A percentile compares a stretch with the other conserved stretches of the same genome.
phyloP scores from a whole-genome alignment of 2,797 vertebrate species.

The Mycteria americana region DNA sequence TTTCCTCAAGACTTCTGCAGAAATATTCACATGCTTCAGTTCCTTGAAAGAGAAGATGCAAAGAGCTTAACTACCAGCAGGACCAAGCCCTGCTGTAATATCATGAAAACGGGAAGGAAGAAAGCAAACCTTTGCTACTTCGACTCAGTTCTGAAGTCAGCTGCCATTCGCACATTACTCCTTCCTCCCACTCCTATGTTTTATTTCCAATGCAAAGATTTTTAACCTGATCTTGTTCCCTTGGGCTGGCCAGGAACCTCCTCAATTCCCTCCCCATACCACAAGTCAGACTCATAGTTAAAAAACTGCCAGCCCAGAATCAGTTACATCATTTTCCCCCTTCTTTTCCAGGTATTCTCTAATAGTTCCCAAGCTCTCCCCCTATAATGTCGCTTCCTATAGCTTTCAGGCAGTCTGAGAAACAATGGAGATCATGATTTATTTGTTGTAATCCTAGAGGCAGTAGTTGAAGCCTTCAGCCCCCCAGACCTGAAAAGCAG shows the following conservation, averaged over 20 bases:
- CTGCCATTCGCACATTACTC: not conserved
- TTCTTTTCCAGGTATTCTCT: slow-evolving; percentile 40
- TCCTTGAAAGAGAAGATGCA: not conserved
- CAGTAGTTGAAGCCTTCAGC: slow-evolving; percentile 1
- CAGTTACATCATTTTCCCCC: not conserved
- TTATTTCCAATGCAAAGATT: not conserved
- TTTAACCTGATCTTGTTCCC: not conserved
- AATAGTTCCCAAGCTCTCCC: not conserved
- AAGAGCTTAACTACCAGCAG: not conserved
- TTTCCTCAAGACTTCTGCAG: not conserved
- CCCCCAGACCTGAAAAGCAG: not conserved
- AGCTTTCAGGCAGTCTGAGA: not conserved
- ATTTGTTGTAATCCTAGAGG: not conserved
- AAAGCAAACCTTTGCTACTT: not conserved
- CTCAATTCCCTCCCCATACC: not conserved
- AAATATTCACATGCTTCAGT: not conserved
- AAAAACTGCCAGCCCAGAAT: not conserved
- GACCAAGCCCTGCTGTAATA: not conserved
- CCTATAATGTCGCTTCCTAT: not conserved
- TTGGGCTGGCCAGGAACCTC: not conserved
- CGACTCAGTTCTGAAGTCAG: not conserved
- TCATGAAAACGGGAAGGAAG: not conserved
- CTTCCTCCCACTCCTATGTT: not conserved
- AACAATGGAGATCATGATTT: not conserved
- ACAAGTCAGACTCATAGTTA: not conserved